Evolutionary conservation across 1,140 invertebrate genomes (phyloP).

Genomic region (Mercenaria mercenaria): DNA sequence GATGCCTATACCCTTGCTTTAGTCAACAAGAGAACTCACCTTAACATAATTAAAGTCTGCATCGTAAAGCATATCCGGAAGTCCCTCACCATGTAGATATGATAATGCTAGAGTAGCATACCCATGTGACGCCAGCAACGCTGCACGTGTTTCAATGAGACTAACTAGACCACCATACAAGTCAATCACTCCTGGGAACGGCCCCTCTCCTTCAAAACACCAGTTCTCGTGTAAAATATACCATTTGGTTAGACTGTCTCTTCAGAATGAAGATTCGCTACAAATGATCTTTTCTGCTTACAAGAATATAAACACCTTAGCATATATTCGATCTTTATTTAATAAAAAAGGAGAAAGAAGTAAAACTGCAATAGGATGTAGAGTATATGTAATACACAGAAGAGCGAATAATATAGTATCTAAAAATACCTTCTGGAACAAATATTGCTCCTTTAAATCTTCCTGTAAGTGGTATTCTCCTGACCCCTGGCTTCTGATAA

Average conservation of each 20-base stretch:
- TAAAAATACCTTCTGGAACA: constrained; percentile 24
- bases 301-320: too few species aligned
- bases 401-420: not conserved
- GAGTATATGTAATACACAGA: too few species aligned
- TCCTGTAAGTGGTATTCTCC: constrained; percentile 6
- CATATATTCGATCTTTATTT: not conserved
- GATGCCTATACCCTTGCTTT: too few species aligned
- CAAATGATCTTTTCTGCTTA: too few species aligned
- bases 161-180: constrained; percentile 44
- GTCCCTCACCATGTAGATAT: not conserved
- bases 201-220: constrained; percentile 16
- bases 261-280: too few species aligned
- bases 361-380: not conserved
- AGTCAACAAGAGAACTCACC: too few species aligned
- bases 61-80: not conserved
- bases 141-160: constrained; percentile 43
- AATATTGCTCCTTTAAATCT: constrained; percentile 32
- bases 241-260: too few species aligned
- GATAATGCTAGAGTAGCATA: constrained; percentile 26
- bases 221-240: too few species aligned
- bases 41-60: too few species aligned
- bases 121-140: constrained; percentile 48
- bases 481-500: not conserved
- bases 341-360: not conserved
- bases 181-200: constrained; percentile 46